Evolutionary conservation across 1,140 invertebrate species (phyloP), one percentile per base, ranked within the genome.

Genomic region (Acromyrmex charruanus): DNA sequence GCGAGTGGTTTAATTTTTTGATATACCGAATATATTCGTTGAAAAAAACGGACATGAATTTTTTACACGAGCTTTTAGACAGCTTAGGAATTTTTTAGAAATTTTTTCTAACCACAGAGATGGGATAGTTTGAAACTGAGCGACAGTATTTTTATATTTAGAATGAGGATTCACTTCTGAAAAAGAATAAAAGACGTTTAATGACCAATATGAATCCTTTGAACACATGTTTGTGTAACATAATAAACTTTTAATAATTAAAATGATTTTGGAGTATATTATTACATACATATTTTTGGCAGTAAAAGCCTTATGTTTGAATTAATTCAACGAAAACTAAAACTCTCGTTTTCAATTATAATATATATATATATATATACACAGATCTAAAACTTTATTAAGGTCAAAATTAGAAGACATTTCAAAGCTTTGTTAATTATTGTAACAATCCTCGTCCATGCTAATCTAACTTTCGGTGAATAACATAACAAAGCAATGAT

Each of bases 291-390:
- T 44, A 68, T 68, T 69, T 2, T 9, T 7, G 4, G 39, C 66
- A 25, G 6, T 49, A 28, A 51, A 69, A 69, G 39, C 10, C n/a
- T 35, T 28, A 69, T 0, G 5, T n/a, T 28, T 51, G 39, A 69
- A 25, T 25, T 1, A 49, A 25, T 51, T 21, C 1, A 21, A 69
- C 9, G 18, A 28, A 51, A 69, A 21, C 21, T 18, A 21, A 7
- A 69, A 28, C 66, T 69, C 39, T 28, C 39, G 44, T 69, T 51
- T 69, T 69, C 39, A 69, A 49, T 69, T 51, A 21, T 21, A 21
- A 21, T 21, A 21, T 21, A 21, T 21, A 21, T 21, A 21, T 21
- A 21, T 21, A 21, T 21, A 21, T 21, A 51, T 12, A 7, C 14
- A 28, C 18, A 69, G 25, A 25, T 16, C 21, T 69, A 6, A 3